Percentiles rank a stretch among this genome's conserved stretches.
Conservation (phyloP, 64 coral and sea anemone genomes). For the Dendronephthya gigantea region DNA sequence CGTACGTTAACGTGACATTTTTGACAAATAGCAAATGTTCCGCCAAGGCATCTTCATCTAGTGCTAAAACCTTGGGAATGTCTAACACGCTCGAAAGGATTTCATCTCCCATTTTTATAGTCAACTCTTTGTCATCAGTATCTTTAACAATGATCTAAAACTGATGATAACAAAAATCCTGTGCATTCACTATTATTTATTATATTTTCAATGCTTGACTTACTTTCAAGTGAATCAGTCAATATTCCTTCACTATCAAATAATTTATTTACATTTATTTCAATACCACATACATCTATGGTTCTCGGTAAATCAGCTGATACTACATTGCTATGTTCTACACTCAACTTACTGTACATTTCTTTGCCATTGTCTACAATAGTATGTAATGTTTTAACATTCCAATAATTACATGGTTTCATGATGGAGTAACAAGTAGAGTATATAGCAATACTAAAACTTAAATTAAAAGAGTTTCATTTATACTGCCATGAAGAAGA, state of each 20-base stretch:
- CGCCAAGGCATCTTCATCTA: no score
- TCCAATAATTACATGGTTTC: not conserved
- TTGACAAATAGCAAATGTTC: no score
- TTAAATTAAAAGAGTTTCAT: slow-evolving; percentile 7
- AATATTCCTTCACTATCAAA: slow-evolving; percentile 3
- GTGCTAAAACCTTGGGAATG: no score
- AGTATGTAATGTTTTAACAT: not conserved
- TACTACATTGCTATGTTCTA: not conserved
- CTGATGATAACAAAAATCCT: not conserved
- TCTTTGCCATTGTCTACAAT: not conserved
- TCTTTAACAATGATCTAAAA: no score
- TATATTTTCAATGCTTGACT: not conserved
- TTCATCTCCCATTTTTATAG: no score
- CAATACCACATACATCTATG: slow-evolving; percentile 18
- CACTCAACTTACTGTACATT: not conserved
- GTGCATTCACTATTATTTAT: not conserved
- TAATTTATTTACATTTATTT: slow-evolving; percentile 28
- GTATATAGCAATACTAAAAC: slow-evolving; percentile 30
- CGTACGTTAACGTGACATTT: no score
- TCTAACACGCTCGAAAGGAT: no score
- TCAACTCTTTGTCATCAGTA: no score
- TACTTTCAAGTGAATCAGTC: not conserved
- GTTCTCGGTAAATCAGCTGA: not conserved
- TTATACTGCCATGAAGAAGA: not conserved
- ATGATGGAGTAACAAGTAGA: not conserved